phyloP scores from a whole-genome alignment of 2,888 invertebrate genomes.

The Hirtodrosophila alboralis region DNA sequence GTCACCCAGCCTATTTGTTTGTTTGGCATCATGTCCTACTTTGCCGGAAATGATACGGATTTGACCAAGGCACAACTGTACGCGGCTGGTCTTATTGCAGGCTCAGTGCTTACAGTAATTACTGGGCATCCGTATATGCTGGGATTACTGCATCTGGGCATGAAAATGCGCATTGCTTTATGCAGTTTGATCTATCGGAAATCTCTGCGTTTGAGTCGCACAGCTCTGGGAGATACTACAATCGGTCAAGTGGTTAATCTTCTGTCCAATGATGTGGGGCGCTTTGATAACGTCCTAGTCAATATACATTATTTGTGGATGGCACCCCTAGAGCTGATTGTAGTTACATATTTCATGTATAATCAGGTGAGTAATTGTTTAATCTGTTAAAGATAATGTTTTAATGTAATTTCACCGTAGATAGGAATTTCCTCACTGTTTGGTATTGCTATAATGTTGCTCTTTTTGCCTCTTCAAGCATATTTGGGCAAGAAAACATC shows the following conservation, averaged over 20 bases:
- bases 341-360: conserved; percentile 92
- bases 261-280: conserved; percentile 96
- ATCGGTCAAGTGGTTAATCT: conserved; percentile 92
- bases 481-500: conserved; percentile 91
- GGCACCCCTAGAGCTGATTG: conserved; percentile 92
- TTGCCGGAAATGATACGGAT: conserved; percentile 72
- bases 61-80: conserved; percentile 88
- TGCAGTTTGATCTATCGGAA: conserved; percentile 89
- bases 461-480: conserved; percentile 90
- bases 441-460: conserved; percentile 86
- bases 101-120: conserved; percentile 90
- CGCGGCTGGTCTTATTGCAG: conserved; percentile 89
- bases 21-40: conserved; percentile 87
- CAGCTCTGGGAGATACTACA: conserved; percentile 90
- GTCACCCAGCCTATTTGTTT: conserved; percentile 87
- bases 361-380: conserved; percentile 84
- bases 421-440: conserved; percentile 86
- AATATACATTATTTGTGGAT: conserved; percentile 96
- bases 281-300: conserved; percentile 87
- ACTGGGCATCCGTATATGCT: conserved; percentile 94
- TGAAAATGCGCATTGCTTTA: conserved; percentile 88
- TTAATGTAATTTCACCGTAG: conserved; percentile 57
- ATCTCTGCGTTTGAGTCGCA: conserved; percentile 88
- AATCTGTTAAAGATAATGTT: too few species aligned
- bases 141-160: conserved; percentile 87